Evolutionary conservation across 1,140 invertebrate genomes (phyloP), one percentile per base, ranked within the genome.

Genomic region (Phymorhynchus buccinoides): DNA sequence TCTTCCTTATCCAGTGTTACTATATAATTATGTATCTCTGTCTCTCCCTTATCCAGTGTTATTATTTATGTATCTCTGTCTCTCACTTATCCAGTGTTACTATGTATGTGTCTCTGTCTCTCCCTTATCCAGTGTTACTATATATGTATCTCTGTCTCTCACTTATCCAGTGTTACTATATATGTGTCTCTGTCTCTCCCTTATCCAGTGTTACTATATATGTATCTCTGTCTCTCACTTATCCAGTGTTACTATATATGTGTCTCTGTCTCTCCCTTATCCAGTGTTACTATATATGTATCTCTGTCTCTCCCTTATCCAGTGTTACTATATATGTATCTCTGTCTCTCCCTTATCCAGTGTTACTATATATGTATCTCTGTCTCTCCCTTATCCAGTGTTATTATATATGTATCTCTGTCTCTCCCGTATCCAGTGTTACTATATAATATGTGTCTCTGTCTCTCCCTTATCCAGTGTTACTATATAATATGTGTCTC

Each of bases 11-110:
- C n/a, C n/a, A n/a, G n/a, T n/a, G n/a, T n/a, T n/a, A n/a, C n/a
- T n/a, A n/a, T n/a, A n/a, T n/a, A n/a, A 44, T 0, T 78, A 39
- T 71, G 27, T 68, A 39, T 73, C 22, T 73, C 62, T 68, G 6
- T 83, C 18, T 37, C 1, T 71, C 37, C 71, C 12, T 73, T 30
- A 3, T 3, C 71, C 39, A 68, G n/a, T 68, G 14, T 71, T 27
- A 68, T 41, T 83, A 16, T 68, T n/a, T 84, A n/a, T 77, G 27
- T 71, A 22, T 73, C 39, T 83, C 18, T 30, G 66, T 68, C 18
- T 37, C 27, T 39, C 27, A 22, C 27, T 32, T 35, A 16, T 14
- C 37, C 18, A 7, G 30, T 32, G 30, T 32, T 52, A 12, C 35
- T 56, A 7, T 42, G 18, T 27, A 30, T 32, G 4, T 30, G 18